Evolutionary conservation across 2,797 vertebrate genomes (phyloP), one percentile per base, ranked within the genome.

Genomic region (Scolopax rusticola): DNA sequence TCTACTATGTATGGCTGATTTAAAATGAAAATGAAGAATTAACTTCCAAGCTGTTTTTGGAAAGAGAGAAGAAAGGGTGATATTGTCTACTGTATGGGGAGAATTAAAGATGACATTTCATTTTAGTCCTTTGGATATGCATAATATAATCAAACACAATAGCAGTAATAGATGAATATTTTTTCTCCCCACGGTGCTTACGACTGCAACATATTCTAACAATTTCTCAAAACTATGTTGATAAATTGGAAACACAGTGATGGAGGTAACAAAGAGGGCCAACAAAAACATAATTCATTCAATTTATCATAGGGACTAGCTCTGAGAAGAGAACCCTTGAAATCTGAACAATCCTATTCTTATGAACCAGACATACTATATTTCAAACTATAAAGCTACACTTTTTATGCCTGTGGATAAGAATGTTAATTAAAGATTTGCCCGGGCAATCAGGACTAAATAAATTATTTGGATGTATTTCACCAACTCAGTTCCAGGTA

Each of bases 41-140:
- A 68, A 80, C 81, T 95, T 95, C 53, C 86, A 95, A 91, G 84
- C 71, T 87, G 80, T 32, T 96, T 94, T 88, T 93, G 84, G 90
- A 93, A 90, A 53, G 74, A 89, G 53, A 74, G 82, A 88, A 92
- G 83, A 92, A 97, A 83, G 78, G 32, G 60, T 90, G 90, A 92
- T 83, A 80, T 41, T 94, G 89, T 95, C 92, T 93, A 84, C 94
- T 92, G 91, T 89, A 91, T 93, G 68, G 80, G 60, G 70, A 92
- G 93, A 97, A 97, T 93, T 90, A 90, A 95, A 95, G 81, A 96
- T 84, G 96, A 93, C 87, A 81, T 96, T 96, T 95, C 85, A 85
- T 95, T 96, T 92, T 89, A 80, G 84, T 84, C 63, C 45, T 95
- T 89, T 82, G 80, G 90, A 90, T 96, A 93, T 51, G 56, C 5